These are phyloP conservation scores for Euspilapteryx auroguttella DNA, from an alignment of 2,888 invertebrate genomes.

Conservation along the genomic window DNA sequence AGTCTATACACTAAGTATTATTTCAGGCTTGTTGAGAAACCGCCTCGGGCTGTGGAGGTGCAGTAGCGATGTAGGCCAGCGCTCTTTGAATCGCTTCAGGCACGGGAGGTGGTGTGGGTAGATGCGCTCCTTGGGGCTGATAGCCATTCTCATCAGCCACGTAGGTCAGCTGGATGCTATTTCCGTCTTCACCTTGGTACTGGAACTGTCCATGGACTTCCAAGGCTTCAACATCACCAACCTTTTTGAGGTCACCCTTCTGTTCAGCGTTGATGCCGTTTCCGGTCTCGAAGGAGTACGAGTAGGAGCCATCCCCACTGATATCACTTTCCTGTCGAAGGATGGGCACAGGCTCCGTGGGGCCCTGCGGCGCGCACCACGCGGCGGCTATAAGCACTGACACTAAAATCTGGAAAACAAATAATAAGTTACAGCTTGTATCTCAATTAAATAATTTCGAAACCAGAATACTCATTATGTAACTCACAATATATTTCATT, in stretches of 20 bases:
- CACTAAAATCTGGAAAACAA: constrained; percentile 30
- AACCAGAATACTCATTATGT: too few relatives aligned
- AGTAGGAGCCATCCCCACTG: constrained; percentile 65
- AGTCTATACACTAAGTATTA: too few relatives aligned
- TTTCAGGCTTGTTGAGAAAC: too few relatives aligned
- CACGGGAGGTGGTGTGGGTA: constrained; percentile 71
- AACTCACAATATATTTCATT: constrained; percentile 55
- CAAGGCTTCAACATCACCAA: constrained; percentile 53
- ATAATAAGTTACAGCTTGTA: not conserved
- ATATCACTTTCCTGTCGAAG: constrained; percentile 60
- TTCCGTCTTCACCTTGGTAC: constrained; percentile 67
- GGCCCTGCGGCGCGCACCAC: constrained; percentile 34
- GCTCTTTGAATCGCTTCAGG: constrained; percentile 70
- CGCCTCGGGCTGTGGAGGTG: constrained; percentile 46
- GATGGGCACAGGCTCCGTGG: constrained; percentile 50
- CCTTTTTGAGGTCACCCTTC: constrained; percentile 61
- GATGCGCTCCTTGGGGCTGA: constrained; percentile 64
- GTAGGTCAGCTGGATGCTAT: constrained; percentile 64
- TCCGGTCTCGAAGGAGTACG: constrained; percentile 65
- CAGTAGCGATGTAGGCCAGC: constrained; percentile 66
- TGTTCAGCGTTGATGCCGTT: constrained; percentile 67
- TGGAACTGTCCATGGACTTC: constrained; percentile 68
- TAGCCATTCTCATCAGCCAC: constrained; percentile 73
- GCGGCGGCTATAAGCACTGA: constrained; percentile 30
- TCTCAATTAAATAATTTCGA: not conserved